These are phyloP conservation scores for Mercenaria mercenaria DNA, from an alignment of 1,140 invertebrate genomes.

Conservation along the genomic window DNA sequence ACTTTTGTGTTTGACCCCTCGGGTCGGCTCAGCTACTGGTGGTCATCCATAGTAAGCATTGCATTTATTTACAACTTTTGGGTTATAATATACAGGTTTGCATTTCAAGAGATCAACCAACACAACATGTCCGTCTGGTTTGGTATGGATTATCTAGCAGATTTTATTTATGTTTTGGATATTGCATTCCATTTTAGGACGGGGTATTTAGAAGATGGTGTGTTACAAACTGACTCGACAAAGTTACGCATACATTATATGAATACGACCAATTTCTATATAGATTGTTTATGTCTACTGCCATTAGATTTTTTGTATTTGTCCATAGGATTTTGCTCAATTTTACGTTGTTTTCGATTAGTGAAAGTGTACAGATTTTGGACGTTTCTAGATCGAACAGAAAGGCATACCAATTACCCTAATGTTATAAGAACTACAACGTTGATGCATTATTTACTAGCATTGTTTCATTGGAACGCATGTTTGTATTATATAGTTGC, in stretches of 20 bases:
- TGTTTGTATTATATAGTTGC: conserved; percentile 94
- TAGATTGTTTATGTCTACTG: conserved; percentile 98
- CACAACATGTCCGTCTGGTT: conserved; percentile 98
- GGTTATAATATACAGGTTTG: conserved; percentile 99
- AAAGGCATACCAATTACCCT: conserved; percentile 99
- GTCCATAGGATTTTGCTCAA: conserved; percentile 99
- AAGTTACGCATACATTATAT: conserved; percentile 98
- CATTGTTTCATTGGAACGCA: conserved; percentile 99
- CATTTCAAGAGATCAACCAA: conserved; percentile 93
- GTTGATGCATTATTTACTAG: conserved; percentile 98
- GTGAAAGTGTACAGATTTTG: conserved; percentile 99
- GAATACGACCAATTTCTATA: conserved; percentile 99
- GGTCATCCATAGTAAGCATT: conserved; percentile 93
- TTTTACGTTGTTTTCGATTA: conserved; percentile 97
- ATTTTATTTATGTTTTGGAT: conserved; percentile 98
- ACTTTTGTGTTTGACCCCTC: conserved; percentile 88
- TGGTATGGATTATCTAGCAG: conserved; percentile 97
- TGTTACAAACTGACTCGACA: conserved; percentile 97
- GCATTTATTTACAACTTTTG: conserved; percentile 99
- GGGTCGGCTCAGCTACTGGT: conserved; percentile 86
- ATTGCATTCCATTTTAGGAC: conserved; percentile 99
- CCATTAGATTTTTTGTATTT: conserved; percentile 99
- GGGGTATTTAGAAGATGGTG: conserved; percentile 91
- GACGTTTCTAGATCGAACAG: conserved; percentile 99
- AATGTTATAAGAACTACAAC: conserved; percentile 96